Evolutionary conservation across 2,888 invertebrate genomes (phyloP).

Genomic region (Laspeyria flexula): DNA sequence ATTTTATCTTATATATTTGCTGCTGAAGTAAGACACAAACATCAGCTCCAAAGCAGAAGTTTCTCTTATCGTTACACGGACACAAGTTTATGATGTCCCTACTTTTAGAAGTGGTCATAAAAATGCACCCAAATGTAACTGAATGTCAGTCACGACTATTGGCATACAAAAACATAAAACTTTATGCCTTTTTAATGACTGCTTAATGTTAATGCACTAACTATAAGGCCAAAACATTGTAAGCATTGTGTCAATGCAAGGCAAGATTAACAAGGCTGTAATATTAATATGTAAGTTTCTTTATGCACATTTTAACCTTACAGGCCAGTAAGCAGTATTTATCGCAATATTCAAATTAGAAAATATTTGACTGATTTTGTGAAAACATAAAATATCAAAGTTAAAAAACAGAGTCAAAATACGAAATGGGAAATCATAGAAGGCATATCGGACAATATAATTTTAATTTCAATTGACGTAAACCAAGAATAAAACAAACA

Average conservation of each 20-base stretch:
- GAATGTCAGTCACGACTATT: slow-evolving; percentile 27
- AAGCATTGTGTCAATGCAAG: slow-evolving; percentile 26
- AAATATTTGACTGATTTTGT: too few relatives aligned
- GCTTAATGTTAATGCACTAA: slow-evolving; percentile 11
- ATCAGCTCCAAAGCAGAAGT: too few relatives aligned
- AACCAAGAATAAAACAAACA: too few relatives aligned
- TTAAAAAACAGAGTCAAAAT: too few relatives aligned
- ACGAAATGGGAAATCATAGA: too few relatives aligned
- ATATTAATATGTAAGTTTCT: neutral
- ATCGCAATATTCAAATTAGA: too few relatives aligned
- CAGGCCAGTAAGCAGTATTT: neutral
- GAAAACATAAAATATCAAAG: too few relatives aligned
- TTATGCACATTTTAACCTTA: neutral
- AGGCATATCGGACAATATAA: too few relatives aligned
- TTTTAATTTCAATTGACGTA: too few relatives aligned
- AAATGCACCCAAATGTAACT: slow-evolving; percentile 16
- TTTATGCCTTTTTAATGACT: slow-evolving; percentile 28
- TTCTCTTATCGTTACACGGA: too few relatives aligned
- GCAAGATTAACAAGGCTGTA: neutral
- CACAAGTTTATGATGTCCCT: neutral
- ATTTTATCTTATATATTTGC: too few relatives aligned
- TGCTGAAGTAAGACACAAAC: too few relatives aligned
- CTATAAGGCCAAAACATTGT: slow-evolving; percentile 21
- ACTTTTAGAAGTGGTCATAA: slow-evolving; percentile 19
- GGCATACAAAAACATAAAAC: slow-evolving; percentile 20